These are phyloP conservation scores for Druon quercuslanigerum DNA, from an alignment of 1,140 invertebrate genomes.

Conservation along the genomic window DNA sequence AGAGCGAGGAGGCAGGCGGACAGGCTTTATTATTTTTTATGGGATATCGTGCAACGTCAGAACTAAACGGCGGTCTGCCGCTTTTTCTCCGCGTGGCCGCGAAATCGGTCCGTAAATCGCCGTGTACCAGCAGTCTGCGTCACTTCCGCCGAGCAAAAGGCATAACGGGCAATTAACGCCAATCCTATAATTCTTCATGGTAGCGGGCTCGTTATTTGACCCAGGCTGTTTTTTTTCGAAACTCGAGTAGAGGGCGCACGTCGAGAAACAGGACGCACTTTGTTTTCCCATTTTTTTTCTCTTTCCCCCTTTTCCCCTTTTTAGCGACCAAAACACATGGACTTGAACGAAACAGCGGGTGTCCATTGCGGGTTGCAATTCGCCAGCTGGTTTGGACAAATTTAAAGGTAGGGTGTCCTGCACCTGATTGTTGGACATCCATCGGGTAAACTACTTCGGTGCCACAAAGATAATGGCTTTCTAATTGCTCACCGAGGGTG, in stretches of 20 bases:
- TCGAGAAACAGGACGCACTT: conserved; percentile 8
- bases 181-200: conserved; percentile 47
- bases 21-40: conserved; percentile 26
- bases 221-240: conserved; percentile 10
- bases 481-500: not conserved
- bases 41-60: conserved; percentile 16
- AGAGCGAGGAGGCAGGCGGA: not conserved
- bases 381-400: conserved; percentile 23
- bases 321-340: conserved; percentile 5
- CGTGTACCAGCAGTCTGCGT: conserved; percentile 31
- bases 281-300: not conserved
- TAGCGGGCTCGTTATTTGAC: conserved; percentile 6
- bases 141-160: conserved; percentile 42
- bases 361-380: conserved; percentile 23
- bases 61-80: conserved; percentile 13
- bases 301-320: not conserved
- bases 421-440: conserved; percentile 25
- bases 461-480: conserved; percentile 22
- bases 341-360: conserved; percentile 24
- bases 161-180: conserved; percentile 49
- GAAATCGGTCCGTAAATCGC: conserved; percentile 49
- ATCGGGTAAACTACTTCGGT: not conserved
- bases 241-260: not conserved
- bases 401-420: conserved; percentile 22
- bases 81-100: conserved; percentile 29